phyloP scores from a whole-genome alignment of 2,113 vertebrate species.

The Piaya cayana region DNA sequence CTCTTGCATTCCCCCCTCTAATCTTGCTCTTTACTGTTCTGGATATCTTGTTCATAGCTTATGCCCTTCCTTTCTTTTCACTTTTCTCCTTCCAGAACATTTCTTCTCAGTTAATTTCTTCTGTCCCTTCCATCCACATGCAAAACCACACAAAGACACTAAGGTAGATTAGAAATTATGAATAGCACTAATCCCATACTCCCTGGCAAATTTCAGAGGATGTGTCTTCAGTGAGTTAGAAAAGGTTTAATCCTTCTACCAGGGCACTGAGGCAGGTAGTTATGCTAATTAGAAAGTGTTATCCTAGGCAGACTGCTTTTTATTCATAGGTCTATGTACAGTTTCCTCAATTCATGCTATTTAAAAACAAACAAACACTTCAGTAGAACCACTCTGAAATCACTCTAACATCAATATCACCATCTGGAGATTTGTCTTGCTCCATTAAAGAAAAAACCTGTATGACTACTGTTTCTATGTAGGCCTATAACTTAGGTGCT shows the following conservation, averaged over 20 bases:
- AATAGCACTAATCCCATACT: not conserved
- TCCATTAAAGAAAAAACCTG: not conserved
- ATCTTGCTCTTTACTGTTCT: not conserved
- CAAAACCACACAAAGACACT: not conserved
- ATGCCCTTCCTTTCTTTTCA: not conserved
- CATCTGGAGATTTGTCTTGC: not conserved
- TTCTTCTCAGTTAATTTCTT: not conserved
- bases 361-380: not conserved
- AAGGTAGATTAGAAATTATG: not conserved
- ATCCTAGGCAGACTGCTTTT: not conserved
- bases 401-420: not conserved
- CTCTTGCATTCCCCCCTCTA: not conserved
- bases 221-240: not conserved
- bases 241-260: not conserved
- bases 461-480: not conserved
- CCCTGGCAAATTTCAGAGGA: not conserved
- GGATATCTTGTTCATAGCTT: not conserved
- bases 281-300: not conserved
- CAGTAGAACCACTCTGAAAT: not conserved
- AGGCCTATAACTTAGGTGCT: not conserved
- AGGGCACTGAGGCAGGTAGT: not conserved
- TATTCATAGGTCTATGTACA: not conserved
- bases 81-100: not conserved
- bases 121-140: not conserved
- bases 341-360: not conserved